Percentiles rank a stretch among this genome's conserved stretches.
Evolutionary conservation across 2,797 vertebrate genomes (phyloP).

Genomic region (Etheostoma perlongum): DNA sequence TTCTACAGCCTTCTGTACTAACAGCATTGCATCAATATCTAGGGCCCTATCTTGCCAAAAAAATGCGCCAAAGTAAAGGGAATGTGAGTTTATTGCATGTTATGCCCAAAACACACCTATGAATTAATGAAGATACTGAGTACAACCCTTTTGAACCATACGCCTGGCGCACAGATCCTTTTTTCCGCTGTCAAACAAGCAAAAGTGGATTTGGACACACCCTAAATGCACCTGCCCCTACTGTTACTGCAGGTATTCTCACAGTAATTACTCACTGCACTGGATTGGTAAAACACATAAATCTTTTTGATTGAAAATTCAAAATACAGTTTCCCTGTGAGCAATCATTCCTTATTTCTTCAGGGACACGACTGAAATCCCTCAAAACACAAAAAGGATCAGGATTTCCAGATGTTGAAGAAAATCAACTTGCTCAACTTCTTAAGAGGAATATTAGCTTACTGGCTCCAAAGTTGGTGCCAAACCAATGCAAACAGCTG

Average conservation of each 20-base stretch:
- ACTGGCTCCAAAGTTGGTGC: neutral
- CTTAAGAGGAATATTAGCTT: slow-evolving; percentile 13
- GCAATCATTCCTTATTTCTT: slow-evolving; percentile 21
- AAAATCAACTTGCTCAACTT: slow-evolving; percentile 26
- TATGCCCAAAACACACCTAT: too few species aligned
- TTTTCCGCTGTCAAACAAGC: too few species aligned
- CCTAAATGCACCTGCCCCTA: too few species aligned
- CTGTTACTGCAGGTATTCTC: slow-evolving; percentile 16
- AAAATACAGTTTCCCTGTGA: slow-evolving; percentile 33
- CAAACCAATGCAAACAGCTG: slow-evolving; percentile 24
- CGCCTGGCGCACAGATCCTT: too few species aligned
- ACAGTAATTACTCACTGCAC: slow-evolving; percentile 17
- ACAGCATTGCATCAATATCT: slow-evolving; percentile 2
- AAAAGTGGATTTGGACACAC: too few species aligned
- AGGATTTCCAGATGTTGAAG: slow-evolving; percentile 28
- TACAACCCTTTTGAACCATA: too few species aligned
- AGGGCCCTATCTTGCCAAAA: too few species aligned
- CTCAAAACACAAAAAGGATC: slow-evolving; percentile 19
- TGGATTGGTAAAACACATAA: slow-evolving; percentile 39
- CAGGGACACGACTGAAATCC: slow-evolving; percentile 4
- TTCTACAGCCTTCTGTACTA: neutral
- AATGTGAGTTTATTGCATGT: too few species aligned
- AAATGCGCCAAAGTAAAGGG: too few species aligned
- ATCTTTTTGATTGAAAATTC: slow-evolving; percentile 39
- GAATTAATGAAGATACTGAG: too few species aligned